Evolutionary conservation across 2,113 vertebrate genomes (phyloP), one percentile per base, ranked within the genome.

Genomic region (Pelecanus crispus): DNA sequence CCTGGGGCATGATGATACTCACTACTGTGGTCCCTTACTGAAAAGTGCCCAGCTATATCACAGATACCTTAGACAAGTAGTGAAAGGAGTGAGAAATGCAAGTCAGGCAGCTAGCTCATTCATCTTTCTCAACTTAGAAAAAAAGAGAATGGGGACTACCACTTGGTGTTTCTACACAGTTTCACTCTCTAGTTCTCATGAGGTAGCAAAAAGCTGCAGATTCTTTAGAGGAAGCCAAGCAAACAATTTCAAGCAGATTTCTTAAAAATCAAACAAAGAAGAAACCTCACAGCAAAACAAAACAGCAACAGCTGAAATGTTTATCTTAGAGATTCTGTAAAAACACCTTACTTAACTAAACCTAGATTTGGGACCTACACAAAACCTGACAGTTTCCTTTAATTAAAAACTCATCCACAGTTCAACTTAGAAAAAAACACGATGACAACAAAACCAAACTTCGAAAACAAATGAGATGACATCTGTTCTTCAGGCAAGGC

Each of bases 401-500:
- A 90, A 97, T 97, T 97, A 95, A 96, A 98, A 92, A 66, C 81
- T 97, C 93, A 93, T 97, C 91, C 1, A 1, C 88, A 95, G 77
- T 59, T 87, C 58, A 56, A 62, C 42, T 90, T 90, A 82, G 75
- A 63, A 95, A 96, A 96, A 97, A 79, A 26, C n/a, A 67, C 26
- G 11, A 31, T 0, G 3, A 86, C 59, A 91, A 97, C 81, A 95
- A 83, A 95, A 65, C 47, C 52, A 36, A 95, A 91, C 87, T 95
- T 96, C 88, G 90, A 92, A 97, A 94, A 94, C 80, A 96, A 96
- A 96, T 86, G 52, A 96, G 58, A 94, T 91, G 56, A 93, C 95
- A 97, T 98, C 89, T 94, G 87, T 96, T 97, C 91, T 96, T 97
- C 88, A 68, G 22, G 95, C 91, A 95, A 97, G 88, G 87, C 71